These are phyloP conservation scores for Anarsia innoxiella DNA, from an alignment of 2,888 invertebrate species.

Conservation along the genomic window DNA sequence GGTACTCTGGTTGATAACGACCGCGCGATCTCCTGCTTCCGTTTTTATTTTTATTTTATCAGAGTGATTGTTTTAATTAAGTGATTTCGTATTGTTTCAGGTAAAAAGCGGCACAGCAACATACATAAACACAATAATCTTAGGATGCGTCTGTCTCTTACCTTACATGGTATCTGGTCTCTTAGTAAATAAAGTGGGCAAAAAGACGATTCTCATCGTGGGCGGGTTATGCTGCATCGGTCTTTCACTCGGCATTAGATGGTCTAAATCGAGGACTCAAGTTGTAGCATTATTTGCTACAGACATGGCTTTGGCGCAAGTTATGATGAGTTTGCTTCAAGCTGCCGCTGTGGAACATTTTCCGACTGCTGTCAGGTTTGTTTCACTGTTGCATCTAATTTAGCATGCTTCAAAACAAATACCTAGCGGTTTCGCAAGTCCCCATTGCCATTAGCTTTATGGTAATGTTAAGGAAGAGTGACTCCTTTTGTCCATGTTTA, in stretches of 20 bases:
- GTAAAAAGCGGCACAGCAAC: constrained; percentile 45
- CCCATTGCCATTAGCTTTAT: too few relatives aligned
- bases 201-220: constrained; percentile 35
- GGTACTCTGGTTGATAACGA: too few relatives aligned
- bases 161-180: constrained; percentile 37
- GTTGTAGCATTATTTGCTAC: constrained; percentile 35
- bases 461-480: too few relatives aligned
- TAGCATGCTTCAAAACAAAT: too few relatives aligned
- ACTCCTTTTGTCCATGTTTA: too few relatives aligned
- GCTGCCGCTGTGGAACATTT: constrained; percentile 43
- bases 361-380: too few relatives aligned
- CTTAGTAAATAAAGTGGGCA: constrained; percentile 46
- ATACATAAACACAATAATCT: constrained; percentile 51
- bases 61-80: too few relatives aligned
- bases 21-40: too few relatives aligned
- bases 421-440: too few relatives aligned
- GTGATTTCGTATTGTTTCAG: constrained; percentile 40
- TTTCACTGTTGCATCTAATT: too few relatives aligned
- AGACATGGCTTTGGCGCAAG: constrained; percentile 32
- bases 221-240: constrained; percentile 27
- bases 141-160: constrained; percentile 37
- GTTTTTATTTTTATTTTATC: constrained; percentile 10
- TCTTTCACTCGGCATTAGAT: constrained; percentile 32
- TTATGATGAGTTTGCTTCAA: constrained; percentile 39
- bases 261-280: constrained; percentile 32